Evolutionary conservation across 2,113 vertebrate species (phyloP).

Genomic region (Oreochromis spilurus): DNA sequence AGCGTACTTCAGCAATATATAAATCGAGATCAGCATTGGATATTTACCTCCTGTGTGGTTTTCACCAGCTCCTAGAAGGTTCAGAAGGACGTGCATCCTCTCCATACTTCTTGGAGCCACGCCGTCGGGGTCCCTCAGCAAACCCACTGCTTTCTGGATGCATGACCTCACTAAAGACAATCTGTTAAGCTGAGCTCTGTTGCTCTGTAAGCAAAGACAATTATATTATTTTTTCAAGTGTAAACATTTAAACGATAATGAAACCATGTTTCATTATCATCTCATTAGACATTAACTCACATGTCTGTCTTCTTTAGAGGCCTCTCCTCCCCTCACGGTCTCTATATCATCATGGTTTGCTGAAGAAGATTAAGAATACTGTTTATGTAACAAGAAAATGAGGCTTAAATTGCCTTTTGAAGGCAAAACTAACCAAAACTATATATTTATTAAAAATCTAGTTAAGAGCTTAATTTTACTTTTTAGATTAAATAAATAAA

Average conservation of each 20-base stretch:
- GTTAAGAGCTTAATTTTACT: neutral
- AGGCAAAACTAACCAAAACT: neutral
- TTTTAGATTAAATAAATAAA: neutral
- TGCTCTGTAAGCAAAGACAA: conserved; percentile 8
- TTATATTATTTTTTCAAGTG: neutral
- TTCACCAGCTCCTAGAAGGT: conserved; percentile 37
- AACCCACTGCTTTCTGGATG: conserved; percentile 67
- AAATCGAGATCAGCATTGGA: neutral
- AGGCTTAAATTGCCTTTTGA: neutral
- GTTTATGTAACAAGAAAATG: neutral
- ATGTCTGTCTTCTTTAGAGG: neutral
- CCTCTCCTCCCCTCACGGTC: neutral
- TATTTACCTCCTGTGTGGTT: conserved; percentile 37
- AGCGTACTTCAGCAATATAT: neutral
- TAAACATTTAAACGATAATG: rapidly evolving
- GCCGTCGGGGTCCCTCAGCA: conserved; percentile 53
- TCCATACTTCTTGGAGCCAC: conserved; percentile 50
- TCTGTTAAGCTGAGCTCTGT: conserved; percentile 48
- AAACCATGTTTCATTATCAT: neutral
- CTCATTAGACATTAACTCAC: neutral
- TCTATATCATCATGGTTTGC: neutral
- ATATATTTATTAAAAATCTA: neutral
- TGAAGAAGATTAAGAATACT: neutral
- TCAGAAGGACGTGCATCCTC: conserved; percentile 60
- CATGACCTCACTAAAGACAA: conserved; percentile 67